These are phyloP conservation scores for Lepidonotus clava DNA, from an alignment of 2,888 invertebrate genomes.

Conservation along the genomic window DNA sequence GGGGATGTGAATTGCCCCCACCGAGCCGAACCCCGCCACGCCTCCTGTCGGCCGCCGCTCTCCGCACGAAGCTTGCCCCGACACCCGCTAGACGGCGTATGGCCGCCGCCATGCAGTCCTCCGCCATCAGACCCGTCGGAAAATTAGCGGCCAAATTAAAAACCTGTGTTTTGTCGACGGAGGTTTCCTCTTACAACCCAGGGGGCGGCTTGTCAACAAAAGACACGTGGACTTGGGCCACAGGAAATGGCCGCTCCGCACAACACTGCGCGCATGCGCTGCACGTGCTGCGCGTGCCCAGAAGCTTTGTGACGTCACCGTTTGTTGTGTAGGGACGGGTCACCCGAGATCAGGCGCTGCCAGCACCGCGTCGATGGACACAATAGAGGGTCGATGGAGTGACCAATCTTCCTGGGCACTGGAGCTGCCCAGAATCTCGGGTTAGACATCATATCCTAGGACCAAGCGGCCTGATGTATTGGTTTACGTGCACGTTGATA, in stretches of 20 bases:
- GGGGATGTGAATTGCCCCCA: not conserved
- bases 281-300: constrained; percentile 36
- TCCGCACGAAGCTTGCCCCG: not conserved
- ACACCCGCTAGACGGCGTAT: not conserved
- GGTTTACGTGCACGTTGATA: constrained; percentile 32
- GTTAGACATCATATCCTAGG: constrained; percentile 2
- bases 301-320: constrained; percentile 47
- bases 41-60: not conserved
- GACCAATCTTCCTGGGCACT: not conserved
- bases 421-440: not conserved
- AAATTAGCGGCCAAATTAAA: constrained; percentile 36
- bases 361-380: not conserved
- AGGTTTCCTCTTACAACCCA: not conserved
- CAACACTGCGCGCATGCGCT: constrained; percentile 7
- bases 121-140: not conserved
- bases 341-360: not conserved
- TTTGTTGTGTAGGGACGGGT: constrained; percentile 18
- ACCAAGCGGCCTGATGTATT: not conserved
- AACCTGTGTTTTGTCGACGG: not conserved
- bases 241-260: not conserved
- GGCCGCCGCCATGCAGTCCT: not conserved
- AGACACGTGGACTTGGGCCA: not conserved
- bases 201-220: not conserved
- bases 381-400: not conserved
- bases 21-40: not conserved